Base-by-base conservation (phyloP, 2,888 invertebrate genomes). In the Calephelis perditalis region DNA sequence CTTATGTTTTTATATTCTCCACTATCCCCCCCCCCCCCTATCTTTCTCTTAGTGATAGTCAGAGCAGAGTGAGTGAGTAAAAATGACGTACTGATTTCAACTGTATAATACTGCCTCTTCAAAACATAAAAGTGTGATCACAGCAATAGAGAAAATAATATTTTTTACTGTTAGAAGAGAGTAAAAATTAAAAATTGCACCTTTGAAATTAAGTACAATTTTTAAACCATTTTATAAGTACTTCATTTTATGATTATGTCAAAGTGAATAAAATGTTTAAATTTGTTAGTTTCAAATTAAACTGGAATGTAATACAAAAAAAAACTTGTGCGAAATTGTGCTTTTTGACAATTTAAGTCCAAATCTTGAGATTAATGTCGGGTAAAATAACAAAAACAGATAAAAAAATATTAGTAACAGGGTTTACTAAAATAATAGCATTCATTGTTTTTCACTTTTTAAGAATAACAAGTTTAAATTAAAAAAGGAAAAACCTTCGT, bases 271-370 rank as follows among this genome's bases (percentile, higher is more conserved):
- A 7, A 49, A 15, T 49, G 9, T 49, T 9, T 52, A 9, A 9
- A 26, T 26, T 6, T 52, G 35, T 52, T 52, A 52, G 36, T 59
- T 59, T 12, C 36, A 56, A 45, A 55, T 45, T 36, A 61, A 62
- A 61, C 62, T 71, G 71, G 72, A 72, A 72, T 72, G 72, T 72
- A 68, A 65, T 66, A 68, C 64, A n/a, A 69, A 64, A 67, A 67
- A 62, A 64, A 64, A 63, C 26, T 71, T 71, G 71, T 72, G 71
- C 69, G 65, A 61, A 64, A 65, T 69, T 70, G 68, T 69, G 68
- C 68, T 62, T 62, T 59, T 5, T 56, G 57, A 58, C 47, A 44
- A 43, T 46, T 60, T 43, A 52, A 26, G 35, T 63, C 55, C 59
- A 45, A 9, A 55, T 26, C 4, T 26, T 26, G 26, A 12, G 26